Percentiles rank a stretch among this genome's conserved stretches.
Evolutionary conservation across 2,888 invertebrate genomes (phyloP).

Genomic region (Plagiodera versicolora): DNA sequence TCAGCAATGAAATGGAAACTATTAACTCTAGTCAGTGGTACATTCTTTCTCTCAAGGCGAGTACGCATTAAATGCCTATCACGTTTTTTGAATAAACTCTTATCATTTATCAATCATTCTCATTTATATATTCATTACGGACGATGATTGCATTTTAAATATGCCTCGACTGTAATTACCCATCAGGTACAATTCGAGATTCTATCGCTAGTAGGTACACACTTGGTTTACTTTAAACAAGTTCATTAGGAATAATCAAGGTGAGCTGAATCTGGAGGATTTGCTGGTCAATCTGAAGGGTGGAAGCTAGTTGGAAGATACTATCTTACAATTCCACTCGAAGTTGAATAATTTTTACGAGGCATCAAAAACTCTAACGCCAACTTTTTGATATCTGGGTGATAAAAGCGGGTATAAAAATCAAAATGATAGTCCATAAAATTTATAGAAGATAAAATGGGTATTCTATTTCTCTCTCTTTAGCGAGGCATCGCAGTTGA

Average conservation of each 20-base stretch:
- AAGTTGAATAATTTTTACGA: conserved; percentile 13
- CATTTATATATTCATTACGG: conserved; percentile 12
- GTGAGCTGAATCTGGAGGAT: too few relatives aligned
- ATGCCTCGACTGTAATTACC: conserved; percentile 5
- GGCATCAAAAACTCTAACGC: conserved; percentile 26
- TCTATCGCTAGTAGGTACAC: background rate
- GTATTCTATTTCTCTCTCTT: conserved; percentile 11
- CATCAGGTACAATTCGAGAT: conserved; percentile 4
- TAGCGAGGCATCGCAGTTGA: background rate
- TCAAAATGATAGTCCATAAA: conserved; percentile 28
- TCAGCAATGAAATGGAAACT: background rate
- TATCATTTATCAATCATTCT: conserved; percentile 15
- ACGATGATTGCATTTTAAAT: conserved; percentile 10
- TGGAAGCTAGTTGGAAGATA: too few relatives aligned
- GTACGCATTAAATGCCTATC: conserved; percentile 18
- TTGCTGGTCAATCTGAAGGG: too few relatives aligned
- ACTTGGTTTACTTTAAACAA: background rate
- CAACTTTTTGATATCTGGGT: conserved; percentile 21
- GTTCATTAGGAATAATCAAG: background rate
- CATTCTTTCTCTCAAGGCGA: background rate
- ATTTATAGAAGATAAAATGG: conserved; percentile 22
- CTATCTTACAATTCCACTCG: background rate
- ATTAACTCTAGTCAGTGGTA: background rate
- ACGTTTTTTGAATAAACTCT: conserved; percentile 18
- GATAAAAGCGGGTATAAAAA: conserved; percentile 30